Conservation (phyloP, 2,888 invertebrate genomes). For the Leucophenga maculata region DNA sequence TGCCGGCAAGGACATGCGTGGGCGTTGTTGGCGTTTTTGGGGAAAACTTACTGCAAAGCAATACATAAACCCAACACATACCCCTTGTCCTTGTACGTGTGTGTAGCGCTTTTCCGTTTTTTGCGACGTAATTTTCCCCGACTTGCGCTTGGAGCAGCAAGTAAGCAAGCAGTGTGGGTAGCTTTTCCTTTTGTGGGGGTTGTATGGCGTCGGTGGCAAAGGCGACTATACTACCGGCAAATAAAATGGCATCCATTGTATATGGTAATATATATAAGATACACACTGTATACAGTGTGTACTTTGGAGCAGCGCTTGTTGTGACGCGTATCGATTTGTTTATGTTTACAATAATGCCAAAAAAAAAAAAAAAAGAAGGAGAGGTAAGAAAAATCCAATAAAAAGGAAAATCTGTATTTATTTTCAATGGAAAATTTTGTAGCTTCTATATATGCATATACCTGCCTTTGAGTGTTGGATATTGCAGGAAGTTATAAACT, state of each 20-base stretch:
- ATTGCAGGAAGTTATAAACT: too few relatives aligned
- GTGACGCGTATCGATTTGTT: constrained; percentile 66
- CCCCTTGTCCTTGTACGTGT: constrained; percentile 43
- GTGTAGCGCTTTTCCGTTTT: constrained; percentile 37
- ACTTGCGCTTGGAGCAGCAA: too few relatives aligned
- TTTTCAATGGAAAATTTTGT: constrained; percentile 26
- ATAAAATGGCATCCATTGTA: constrained; percentile 20
- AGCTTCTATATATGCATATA: neutral
- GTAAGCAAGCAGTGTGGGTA: too few relatives aligned
- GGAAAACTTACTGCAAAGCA: neutral
- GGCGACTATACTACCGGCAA: constrained; percentile 42
- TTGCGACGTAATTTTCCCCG: constrained; percentile 57
- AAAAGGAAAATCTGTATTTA: constrained; percentile 19
- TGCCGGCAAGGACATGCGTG: constrained; percentile 41
- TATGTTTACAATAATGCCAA: constrained; percentile 58
- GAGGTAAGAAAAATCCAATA: neutral
- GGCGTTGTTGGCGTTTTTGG: constrained; percentile 6
- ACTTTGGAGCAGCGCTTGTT: constrained; percentile 45
- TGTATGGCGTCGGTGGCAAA: neutral
- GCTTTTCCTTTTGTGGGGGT: neutral
- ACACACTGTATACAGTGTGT: neutral
- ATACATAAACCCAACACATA: neutral
- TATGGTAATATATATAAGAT: neutral
- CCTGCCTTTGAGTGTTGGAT: too few relatives aligned
- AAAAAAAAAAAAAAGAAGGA: constrained; percentile 31